Conservation (phyloP, 53 echinoderm and acorn worm species). For the Paelopatides confundens region DNA sequence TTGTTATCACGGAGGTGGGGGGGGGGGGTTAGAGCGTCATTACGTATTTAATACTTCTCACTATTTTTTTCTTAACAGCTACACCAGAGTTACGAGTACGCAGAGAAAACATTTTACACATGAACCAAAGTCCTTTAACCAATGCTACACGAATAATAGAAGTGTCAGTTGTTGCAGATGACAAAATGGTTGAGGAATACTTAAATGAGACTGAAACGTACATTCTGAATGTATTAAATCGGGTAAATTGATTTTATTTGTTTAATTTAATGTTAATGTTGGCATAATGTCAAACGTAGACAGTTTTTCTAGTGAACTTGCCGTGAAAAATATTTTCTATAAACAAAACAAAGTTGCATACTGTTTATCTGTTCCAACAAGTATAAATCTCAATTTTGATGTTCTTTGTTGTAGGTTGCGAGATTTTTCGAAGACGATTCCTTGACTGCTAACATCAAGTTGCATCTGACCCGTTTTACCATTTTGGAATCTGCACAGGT, state of each 20-base stretch:
- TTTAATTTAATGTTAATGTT: too few species aligned
- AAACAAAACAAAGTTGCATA: too few species aligned
- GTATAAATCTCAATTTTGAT: background rate
- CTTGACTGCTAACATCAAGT: slow-evolving; percentile 64
- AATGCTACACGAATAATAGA: slow-evolving; percentile 62
- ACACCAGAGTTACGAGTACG: background rate
- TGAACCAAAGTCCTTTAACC: background rate
- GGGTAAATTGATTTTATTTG: slow-evolving; percentile 71
- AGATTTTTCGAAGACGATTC: slow-evolving; percentile 70
- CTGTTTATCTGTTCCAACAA: too few species aligned
- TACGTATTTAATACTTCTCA: too few species aligned
- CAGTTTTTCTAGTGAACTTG: too few species aligned
- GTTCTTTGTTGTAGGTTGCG: slow-evolving; percentile 73
- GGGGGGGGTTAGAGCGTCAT: too few species aligned
- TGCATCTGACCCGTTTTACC: slow-evolving; percentile 67
- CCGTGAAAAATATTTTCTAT: too few species aligned
- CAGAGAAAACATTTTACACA: background rate
- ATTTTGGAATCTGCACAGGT: slow-evolving; percentile 82
- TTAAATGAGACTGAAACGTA: slow-evolving; percentile 72
- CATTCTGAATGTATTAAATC: slow-evolving; percentile 75
- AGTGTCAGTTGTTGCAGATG: slow-evolving; percentile 82
- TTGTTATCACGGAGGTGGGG: too few species aligned
- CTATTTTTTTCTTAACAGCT: too few species aligned
- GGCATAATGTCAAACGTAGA: too few species aligned
- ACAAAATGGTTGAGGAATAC: slow-evolving; percentile 65